Evolutionary conservation across 2,888 invertebrate genomes (phyloP), one percentile per base, ranked within the genome.

Genomic region (Drosophila engyochracea): DNA sequence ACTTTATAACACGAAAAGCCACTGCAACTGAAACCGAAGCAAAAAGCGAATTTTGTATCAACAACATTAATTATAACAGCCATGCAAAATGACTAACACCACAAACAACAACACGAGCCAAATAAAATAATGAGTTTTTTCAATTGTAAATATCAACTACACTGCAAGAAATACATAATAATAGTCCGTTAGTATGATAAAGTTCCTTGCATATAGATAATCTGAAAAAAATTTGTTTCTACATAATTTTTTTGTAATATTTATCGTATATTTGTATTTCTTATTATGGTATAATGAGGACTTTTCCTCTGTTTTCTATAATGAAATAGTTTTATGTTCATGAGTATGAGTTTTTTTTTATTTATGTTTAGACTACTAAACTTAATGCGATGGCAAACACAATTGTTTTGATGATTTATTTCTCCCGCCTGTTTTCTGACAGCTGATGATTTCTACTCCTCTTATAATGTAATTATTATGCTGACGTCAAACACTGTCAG

Each of bases 11-110:
- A 79, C 55, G 80, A 82, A 82, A 80, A 80, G 68, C 80, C 70
- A 76, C 59, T 69, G 69, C 81, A 70, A 44, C 77, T 70, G 54
- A 70, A 78, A 64, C 72, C 74, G 72, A 70, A 78, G 68, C 74
- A 74, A 81, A 25, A 81, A 54, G 63, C 73, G 76, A 80, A 77
- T 87, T 71, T 70, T 71, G 74, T 83, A 87, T 85, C 85, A 85
- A 75, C 88, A 89, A 87, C 89, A 89, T 87, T 87, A 89, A 89
- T 89, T 89, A 89, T 89, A 89, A 76, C 76, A 85, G 86, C 76
- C 74, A 81, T 65, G 78, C 83, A 77, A 64, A 69, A 57, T 66
- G 53, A 54, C 30, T 62, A 78, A 35, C 74, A 79, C 54, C 70
- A 67, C 68, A 25, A 47, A 35, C 37, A 53, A 66, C 70, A 81